Evolutionary conservation across 2,113 vertebrate genomes (phyloP).

Genomic region (Rousettus leschenaultii): DNA sequence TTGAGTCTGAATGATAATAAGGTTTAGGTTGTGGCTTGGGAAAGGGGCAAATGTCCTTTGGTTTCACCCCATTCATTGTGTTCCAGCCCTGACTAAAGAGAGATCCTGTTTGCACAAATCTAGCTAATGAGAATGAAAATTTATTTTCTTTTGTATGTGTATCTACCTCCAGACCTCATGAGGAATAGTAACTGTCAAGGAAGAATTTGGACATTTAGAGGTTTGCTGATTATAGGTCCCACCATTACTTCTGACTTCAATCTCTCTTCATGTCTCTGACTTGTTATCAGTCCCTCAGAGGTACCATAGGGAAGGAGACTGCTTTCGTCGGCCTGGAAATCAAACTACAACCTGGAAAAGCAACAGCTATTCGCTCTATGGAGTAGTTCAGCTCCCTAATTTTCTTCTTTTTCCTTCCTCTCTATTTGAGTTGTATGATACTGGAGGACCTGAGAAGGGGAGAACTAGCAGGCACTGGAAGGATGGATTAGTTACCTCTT

Average conservation of each 20-base stretch:
- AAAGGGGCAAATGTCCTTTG: background rate
- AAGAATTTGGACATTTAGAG: background rate
- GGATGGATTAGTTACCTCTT: background rate
- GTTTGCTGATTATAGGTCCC: background rate
- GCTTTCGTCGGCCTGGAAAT: conserved; percentile 9
- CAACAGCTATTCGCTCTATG: background rate
- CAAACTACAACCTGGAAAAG: background rate
- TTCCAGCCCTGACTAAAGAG: background rate
- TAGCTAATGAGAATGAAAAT: background rate
- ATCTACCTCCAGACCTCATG: background rate
- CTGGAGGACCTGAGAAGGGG: background rate
- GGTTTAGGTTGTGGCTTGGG: background rate
- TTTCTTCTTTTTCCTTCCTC: background rate
- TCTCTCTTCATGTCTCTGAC: background rate
- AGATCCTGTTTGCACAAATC: background rate
- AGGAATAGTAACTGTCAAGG: background rate
- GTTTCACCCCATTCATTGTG: background rate
- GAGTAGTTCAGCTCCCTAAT: background rate
- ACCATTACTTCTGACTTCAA: background rate
- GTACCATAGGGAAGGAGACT: background rate
- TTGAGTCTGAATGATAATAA: background rate
- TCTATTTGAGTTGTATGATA: background rate
- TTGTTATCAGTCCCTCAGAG: background rate
- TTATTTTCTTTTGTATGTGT: background rate
- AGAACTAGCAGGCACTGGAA: background rate